Conservation (phyloP, 2,797 vertebrate species). For the Mormyrus hasselquistii region DNA sequence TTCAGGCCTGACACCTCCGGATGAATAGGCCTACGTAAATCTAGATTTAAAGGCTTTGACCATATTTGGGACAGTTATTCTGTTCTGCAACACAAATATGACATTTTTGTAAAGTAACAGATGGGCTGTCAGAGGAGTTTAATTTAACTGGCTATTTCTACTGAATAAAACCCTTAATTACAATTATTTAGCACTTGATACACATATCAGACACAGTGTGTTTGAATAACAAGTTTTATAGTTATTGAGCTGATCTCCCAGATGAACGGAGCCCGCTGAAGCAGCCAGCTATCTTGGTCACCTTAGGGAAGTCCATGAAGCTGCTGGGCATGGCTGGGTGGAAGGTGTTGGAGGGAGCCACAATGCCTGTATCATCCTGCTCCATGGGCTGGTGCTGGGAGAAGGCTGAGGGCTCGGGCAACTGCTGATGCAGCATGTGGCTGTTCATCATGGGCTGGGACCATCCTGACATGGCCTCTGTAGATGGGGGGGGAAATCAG, state of each 20-base stretch:
- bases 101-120: neutral
- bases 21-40: neutral
- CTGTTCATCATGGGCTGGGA: slow-evolving; percentile 87
- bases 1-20: neutral
- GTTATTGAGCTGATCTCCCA: neutral
- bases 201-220: neutral
- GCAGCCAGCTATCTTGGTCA: slow-evolving; percentile 40
- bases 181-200: neutral
- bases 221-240: neutral
- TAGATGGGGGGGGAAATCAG: slow-evolving; percentile 29
- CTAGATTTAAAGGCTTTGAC: neutral
- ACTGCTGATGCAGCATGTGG: slow-evolving; percentile 70
- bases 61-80: neutral
- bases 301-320: slow-evolving; percentile 97
- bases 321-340: slow-evolving; percentile 91
- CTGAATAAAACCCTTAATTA: neutral
- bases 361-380: slow-evolving; percentile 94
- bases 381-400: slow-evolving; percentile 98
- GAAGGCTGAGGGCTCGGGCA: slow-evolving; percentile 86
- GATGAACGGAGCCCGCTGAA: neutral
- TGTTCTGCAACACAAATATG: neutral
- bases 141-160: neutral
- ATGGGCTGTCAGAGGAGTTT: neutral
- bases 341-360: slow-evolving; percentile 93
- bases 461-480: slow-evolving; percentile 96